Percentiles rank a stretch among this genome's conserved stretches.
Conservation (phyloP, 2,888 invertebrate species). For the Drosophila robusta region DNA sequence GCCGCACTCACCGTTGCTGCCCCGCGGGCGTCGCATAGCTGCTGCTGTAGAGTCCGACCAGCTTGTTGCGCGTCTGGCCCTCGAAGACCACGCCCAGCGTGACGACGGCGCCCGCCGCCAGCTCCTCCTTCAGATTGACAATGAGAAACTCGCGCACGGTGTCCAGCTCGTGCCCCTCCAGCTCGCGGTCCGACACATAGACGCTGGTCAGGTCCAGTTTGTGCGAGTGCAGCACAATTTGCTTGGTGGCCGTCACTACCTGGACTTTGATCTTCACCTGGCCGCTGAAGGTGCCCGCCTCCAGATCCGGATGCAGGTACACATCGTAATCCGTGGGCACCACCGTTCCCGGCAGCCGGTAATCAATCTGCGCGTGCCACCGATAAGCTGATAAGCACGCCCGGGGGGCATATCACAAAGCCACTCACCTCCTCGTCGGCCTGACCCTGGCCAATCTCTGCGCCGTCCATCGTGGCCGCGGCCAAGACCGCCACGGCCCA, state of each 20-base stretch:
- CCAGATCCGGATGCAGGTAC: constrained; percentile 88
- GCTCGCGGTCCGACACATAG: constrained; percentile 35
- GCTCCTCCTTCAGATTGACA: constrained; percentile 60
- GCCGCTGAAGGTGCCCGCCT: constrained; percentile 87
- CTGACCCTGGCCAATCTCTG: neutral
- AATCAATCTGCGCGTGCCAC: constrained; percentile 59
- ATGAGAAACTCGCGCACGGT: constrained; percentile 69
- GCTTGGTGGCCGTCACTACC: constrained; percentile 84
- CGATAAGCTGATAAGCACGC: neutral
- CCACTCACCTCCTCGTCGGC: constrained; percentile 38
- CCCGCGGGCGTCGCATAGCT: constrained; percentile 86
- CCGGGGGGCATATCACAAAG: neutral
- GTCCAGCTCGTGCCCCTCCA: constrained; percentile 55
- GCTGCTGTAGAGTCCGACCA: constrained; percentile 91
- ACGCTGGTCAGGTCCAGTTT: constrained; percentile 85
- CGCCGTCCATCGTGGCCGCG: constrained; percentile 45
- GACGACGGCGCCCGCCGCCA: constrained; percentile 83
- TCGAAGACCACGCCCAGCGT: constrained; percentile 87
- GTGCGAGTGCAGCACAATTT: constrained; percentile 88
- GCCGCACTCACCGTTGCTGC: constrained; percentile 84
- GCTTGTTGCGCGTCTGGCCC: constrained; percentile 88
- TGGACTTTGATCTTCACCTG: constrained; percentile 86
- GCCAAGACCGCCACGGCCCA: constrained; percentile 63
- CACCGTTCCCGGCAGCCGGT: constrained; percentile 87
- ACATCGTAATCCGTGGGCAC: constrained; percentile 89